phyloP scores from a whole-genome alignment of 2,113 vertebrate genomes.

The Rhea americana region DNA sequence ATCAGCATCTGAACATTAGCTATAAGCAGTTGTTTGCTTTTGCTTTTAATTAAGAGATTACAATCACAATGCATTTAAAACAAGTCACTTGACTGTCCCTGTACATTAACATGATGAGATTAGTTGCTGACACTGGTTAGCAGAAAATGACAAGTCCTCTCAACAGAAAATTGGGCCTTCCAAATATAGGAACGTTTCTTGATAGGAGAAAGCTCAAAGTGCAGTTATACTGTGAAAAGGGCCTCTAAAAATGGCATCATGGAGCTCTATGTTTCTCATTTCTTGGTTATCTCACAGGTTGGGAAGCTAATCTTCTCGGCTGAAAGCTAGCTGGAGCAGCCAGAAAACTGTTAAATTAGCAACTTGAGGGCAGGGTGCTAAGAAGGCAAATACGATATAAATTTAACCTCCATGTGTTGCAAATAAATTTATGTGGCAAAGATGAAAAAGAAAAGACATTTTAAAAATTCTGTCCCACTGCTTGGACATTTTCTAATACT shows the following conservation, averaged over 20 bases:
- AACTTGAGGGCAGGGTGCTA: slow-evolving; percentile 29
- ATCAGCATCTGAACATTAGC: slow-evolving; percentile 12
- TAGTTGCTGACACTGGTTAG: not conserved
- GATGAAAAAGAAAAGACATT: slow-evolving; percentile 20
- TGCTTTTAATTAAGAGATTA: slow-evolving; percentile 29
- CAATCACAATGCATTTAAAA: slow-evolving; percentile 45
- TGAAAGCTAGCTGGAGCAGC: slow-evolving; percentile 5
- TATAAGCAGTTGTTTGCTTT: slow-evolving; percentile 19
- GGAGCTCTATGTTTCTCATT: not conserved
- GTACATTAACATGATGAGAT: slow-evolving; percentile 5
- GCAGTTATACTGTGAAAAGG: slow-evolving; percentile 22
- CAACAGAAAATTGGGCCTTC: not conserved
- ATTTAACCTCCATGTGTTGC: slow-evolving; percentile 14
- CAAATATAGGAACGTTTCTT: slow-evolving; percentile 22
- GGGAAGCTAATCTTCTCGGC: not conserved
- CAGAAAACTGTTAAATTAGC: slow-evolving; percentile 42
- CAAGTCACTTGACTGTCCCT: slow-evolving; percentile 2
- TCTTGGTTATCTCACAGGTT: slow-evolving; percentile 30
- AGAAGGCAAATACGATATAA: slow-evolving; percentile 26
- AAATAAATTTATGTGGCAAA: slow-evolving; percentile 27
- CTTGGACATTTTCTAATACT: not conserved
- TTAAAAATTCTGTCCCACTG: not conserved
- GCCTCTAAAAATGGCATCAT: not conserved
- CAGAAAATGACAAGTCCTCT: slow-evolving; percentile 36
- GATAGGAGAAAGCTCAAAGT: slow-evolving; percentile 20